Percentiles rank a stretch among this genome's conserved stretches.
phyloP scores from a whole-genome alignment of 2,113 vertebrate genomes.

The Rafetus swinhoei region DNA sequence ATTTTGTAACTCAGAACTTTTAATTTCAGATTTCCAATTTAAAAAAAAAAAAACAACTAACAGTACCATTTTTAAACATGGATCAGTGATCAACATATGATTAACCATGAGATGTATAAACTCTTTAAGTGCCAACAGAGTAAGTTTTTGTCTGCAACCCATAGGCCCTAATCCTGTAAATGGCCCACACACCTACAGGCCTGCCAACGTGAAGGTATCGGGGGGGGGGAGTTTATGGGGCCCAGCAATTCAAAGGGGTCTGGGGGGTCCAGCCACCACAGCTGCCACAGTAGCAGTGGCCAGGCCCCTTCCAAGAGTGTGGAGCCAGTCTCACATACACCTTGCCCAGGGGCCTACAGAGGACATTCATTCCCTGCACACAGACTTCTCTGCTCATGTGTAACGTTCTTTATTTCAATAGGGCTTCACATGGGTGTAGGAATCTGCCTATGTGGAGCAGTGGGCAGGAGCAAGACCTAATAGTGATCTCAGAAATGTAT shows the following conservation, averaged over 20 bases:
- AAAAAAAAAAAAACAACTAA: background rate
- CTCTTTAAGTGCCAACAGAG: background rate
- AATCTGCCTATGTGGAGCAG: background rate
- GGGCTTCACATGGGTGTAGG: background rate
- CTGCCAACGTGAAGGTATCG: no score
- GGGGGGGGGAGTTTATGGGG: no score
- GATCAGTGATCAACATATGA: background rate
- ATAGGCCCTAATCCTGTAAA: constrained; percentile 40
- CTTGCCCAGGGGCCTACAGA: no score
- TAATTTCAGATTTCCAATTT: background rate
- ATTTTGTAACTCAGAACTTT: background rate
- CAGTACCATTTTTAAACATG: background rate
- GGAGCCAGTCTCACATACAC: no score
- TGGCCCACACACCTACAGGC: background rate
- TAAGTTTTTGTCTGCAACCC: constrained; percentile 15
- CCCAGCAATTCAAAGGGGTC: no score
- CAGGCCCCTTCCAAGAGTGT: no score
- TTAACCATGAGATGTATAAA: background rate
- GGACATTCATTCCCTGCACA: no score
- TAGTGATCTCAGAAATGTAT: background rate
- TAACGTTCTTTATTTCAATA: constrained; percentile 33
- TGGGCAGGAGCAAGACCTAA: background rate
- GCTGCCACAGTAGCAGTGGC: no score
- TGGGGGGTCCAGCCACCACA: no score
- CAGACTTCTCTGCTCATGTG: constrained; percentile 24